These are phyloP conservation scores for Lagopus leucura DNA, from an alignment of 2,113 vertebrate genomes.

Conservation along the genomic window DNA sequence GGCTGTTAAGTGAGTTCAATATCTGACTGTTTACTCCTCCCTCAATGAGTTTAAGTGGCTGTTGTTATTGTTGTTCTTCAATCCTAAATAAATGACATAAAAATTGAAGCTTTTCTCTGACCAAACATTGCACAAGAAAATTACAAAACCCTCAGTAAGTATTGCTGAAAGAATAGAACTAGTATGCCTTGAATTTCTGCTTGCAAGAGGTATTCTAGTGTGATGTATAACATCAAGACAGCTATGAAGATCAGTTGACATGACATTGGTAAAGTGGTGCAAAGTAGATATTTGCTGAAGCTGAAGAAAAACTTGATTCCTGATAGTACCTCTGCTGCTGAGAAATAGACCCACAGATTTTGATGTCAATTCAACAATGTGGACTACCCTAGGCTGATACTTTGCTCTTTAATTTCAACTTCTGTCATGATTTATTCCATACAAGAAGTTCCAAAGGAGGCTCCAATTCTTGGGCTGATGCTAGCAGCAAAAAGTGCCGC, in stretches of 20 bases:
- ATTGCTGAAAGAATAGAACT: not conserved
- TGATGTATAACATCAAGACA: not conserved
- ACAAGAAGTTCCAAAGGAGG: not conserved
- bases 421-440: too few relatives aligned
- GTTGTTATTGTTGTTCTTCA: not conserved
- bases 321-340: too few relatives aligned
- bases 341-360: too few relatives aligned
- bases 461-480: not conserved
- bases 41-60: not conserved
- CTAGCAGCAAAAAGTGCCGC: not conserved
- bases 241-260: too few relatives aligned
- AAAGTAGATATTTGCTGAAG: too few relatives aligned
- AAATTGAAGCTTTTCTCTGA: constrained; percentile 97
- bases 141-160: constrained; percentile 98
- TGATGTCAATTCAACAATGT: too few relatives aligned
- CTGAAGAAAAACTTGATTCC: too few relatives aligned
- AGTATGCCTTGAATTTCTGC: not conserved
- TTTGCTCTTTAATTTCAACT: too few relatives aligned
- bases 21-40: too few relatives aligned
- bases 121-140: constrained; percentile 98
- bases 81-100: constrained; percentile 90
- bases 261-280: too few relatives aligned
- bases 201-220: not conserved
- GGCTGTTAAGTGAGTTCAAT: too few relatives aligned
- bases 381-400: too few relatives aligned